These are phyloP conservation scores for Polyergus mexicanus DNA, from an alignment of 1,140 invertebrate species.

Conservation along the genomic window DNA sequence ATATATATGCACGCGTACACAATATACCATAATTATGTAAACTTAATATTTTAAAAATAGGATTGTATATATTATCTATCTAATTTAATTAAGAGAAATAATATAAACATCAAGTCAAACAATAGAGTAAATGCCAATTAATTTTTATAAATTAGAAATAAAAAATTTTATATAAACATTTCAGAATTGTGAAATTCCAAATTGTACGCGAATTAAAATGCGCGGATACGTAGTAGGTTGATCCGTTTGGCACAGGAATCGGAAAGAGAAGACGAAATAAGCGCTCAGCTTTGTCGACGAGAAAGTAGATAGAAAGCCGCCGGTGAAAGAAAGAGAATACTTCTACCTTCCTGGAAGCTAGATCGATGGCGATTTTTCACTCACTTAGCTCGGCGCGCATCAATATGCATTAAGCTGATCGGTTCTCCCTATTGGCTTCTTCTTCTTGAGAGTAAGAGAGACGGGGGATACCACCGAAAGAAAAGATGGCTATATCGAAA, in stretches of 20 bases:
- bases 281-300: conserved; percentile 48
- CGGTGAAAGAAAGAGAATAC: conserved; percentile 69
- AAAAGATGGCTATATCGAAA: conserved; percentile 60
- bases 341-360: conserved; percentile 76
- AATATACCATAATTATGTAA: neutral
- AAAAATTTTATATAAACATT: neutral
- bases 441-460: conserved; percentile 73
- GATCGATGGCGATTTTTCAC: conserved; percentile 87
- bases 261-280: conserved; percentile 56
- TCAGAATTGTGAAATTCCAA: neutral
- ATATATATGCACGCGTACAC: too few relatives aligned
- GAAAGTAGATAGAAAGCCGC: conserved; percentile 57
- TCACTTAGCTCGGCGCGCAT: conserved; percentile 85
- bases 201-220: conserved; percentile 37
- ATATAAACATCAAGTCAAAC: neutral
- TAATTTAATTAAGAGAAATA: neutral
- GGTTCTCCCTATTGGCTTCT: conserved; percentile 83
- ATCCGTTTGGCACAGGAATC: conserved; percentile 17
- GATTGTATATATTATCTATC: neutral
- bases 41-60: neutral
- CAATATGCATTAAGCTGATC: conserved; percentile 87
- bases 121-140: neutral
- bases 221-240: neutral
- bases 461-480: conserved; percentile 64
- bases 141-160: neutral